Evolutionary conservation across 2,888 invertebrate species (phyloP).

Genomic region (Belgica antarctica): DNA sequence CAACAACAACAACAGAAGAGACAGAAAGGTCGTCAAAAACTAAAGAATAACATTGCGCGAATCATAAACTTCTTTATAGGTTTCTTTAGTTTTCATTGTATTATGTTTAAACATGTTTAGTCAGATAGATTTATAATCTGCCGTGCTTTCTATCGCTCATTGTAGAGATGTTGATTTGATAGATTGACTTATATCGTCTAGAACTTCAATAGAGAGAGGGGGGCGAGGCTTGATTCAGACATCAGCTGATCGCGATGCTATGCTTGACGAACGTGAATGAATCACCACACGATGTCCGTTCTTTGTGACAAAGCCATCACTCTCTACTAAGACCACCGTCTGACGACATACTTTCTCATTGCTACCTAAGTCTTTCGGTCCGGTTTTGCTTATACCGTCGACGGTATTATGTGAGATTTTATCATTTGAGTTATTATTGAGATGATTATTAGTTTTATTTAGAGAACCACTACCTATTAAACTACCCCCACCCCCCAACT

Average conservation of each 20-base stretch:
- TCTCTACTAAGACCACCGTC: slow-evolving; percentile 82
- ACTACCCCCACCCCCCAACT: slow-evolving; percentile 58
- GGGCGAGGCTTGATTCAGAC: slow-evolving; percentile 78
- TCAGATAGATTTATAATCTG: slow-evolving; percentile 49
- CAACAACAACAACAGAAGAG: background rate
- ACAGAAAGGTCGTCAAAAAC: background rate
- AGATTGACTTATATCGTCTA: slow-evolving; percentile 39
- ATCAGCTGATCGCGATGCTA: slow-evolving; percentile 78
- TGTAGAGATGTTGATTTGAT: slow-evolving; percentile 19
- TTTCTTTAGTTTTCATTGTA: slow-evolving; percentile 8
- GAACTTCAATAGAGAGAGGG: slow-evolving; percentile 60
- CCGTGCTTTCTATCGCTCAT: slow-evolving; percentile 51
- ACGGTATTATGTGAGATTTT: slow-evolving; percentile 31
- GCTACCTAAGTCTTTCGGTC: slow-evolving; percentile 47
- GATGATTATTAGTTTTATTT: slow-evolving; percentile 27
- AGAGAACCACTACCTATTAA: slow-evolving; percentile 57
- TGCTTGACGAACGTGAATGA: slow-evolving; percentile 81
- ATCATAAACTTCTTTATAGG: slow-evolving; percentile 10
- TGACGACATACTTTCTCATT: slow-evolving; percentile 58
- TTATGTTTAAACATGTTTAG: slow-evolving; percentile 7
- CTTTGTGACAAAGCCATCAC: slow-evolving; percentile 78
- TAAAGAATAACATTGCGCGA: slow-evolving; percentile 34
- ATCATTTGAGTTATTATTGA: slow-evolving; percentile 3
- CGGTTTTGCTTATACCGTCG: slow-evolving; percentile 43
- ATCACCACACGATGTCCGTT: slow-evolving; percentile 89